A percentile compares a stretch with the other conserved stretches of the same genome.
These are phyloP conservation scores for Leptopterna dolabrata DNA, from an alignment of 2,888 invertebrate species.

Conservation along the genomic window DNA sequence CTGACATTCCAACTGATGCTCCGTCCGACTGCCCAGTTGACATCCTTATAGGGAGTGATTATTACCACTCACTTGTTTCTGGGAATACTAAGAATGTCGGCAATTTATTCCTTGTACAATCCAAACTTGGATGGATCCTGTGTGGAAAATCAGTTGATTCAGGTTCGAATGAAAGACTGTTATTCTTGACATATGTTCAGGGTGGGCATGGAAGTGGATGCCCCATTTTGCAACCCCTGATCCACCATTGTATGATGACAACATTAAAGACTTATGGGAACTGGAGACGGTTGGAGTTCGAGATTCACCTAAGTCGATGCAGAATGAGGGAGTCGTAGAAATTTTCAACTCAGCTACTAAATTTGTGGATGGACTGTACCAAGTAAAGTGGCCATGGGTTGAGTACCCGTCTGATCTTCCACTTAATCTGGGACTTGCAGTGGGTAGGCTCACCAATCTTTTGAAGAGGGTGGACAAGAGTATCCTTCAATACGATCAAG, in stretches of 20 bases:
- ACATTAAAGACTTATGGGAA: conserved; percentile 6
- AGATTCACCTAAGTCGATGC: not conserved
- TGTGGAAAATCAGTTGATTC: not conserved
- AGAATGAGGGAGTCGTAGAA: not conserved
- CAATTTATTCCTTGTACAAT: not conserved
- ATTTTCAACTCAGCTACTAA: not conserved
- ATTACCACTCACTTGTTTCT: not conserved
- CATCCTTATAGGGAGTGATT: conserved; percentile 6
- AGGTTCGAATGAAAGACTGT: not conserved
- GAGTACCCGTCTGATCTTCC: not conserved
- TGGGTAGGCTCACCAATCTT: not conserved
- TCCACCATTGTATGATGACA: not conserved
- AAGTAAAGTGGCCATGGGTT: conserved; percentile 32
- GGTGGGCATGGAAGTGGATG: not conserved
- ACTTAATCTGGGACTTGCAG: not conserved
- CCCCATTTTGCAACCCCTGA: not conserved
- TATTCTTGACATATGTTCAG: not conserved
- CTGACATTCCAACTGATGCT: not conserved
- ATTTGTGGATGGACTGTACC: not conserved
- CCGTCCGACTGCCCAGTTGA: not conserved
- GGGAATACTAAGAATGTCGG: not conserved
- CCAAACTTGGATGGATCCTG: conserved; percentile 12
- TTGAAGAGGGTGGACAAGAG: not conserved
- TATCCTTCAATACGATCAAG: not conserved
- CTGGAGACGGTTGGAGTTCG: conserved; percentile 14